Conservation (phyloP, 2,888 invertebrate genomes). For the Dyspetes luteomarginatus region DNA sequence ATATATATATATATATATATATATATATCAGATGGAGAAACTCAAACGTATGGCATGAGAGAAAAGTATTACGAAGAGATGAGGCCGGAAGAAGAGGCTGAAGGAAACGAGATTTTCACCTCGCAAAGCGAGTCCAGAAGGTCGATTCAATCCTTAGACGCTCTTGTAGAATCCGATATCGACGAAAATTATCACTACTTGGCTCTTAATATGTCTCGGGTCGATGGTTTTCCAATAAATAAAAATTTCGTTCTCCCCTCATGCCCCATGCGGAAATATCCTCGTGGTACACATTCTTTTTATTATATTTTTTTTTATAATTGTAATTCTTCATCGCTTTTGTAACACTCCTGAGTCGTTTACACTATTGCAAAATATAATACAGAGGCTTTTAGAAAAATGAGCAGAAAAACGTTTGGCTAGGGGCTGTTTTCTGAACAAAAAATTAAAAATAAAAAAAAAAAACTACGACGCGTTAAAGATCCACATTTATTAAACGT, state of each 20-base stretch:
- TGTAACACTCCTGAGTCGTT: not conserved
- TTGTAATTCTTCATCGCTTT: not conserved
- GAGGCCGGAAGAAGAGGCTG: not conserved
- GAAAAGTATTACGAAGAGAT: not conserved
- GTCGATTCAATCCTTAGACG: slow-evolving; percentile 35
- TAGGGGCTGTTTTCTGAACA: not conserved
- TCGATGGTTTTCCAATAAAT: slow-evolving; percentile 61
- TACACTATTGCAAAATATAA: not conserved
- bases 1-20: too few species aligned
- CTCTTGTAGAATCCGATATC: slow-evolving; percentile 45
- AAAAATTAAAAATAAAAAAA: not conserved
- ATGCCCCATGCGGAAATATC: slow-evolving; percentile 11
- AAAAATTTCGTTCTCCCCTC: slow-evolving; percentile 39
- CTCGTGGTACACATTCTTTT: not conserved
- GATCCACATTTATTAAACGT: slow-evolving; percentile 49
- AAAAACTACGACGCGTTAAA: slow-evolving; percentile 17
- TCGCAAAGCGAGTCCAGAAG: slow-evolving; percentile 5
- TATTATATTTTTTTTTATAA: not conserved
- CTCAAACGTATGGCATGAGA: slow-evolving; percentile 3
- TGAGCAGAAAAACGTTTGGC: not conserved
- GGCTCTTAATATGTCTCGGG: slow-evolving; percentile 47
- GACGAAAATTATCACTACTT: slow-evolving; percentile 49
- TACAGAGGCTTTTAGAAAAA: not conserved
- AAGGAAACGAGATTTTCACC: slow-evolving; percentile 42
- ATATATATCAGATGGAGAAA: too few species aligned